These are phyloP conservation scores for Pilophorus perplexus DNA, from an alignment of 2,888 invertebrate genomes.

Conservation along the genomic window DNA sequence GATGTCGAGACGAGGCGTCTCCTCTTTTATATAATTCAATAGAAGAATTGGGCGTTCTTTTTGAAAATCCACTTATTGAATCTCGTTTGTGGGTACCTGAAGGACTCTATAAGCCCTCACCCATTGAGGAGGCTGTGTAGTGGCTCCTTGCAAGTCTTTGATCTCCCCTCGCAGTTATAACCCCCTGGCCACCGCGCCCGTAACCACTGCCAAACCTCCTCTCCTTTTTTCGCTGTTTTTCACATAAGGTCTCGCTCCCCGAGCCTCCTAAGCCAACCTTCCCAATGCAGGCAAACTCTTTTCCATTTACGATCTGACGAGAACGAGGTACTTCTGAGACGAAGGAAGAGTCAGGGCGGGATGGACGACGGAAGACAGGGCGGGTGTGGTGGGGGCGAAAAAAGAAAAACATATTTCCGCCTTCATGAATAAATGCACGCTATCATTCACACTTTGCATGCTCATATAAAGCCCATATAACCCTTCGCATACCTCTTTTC, in stretches of 20 bases:
- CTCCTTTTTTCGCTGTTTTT: no score
- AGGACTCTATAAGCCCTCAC: no score
- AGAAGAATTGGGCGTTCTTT: no score
- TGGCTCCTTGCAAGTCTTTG: neutral
- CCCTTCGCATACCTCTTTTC: no score
- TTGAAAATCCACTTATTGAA: neutral
- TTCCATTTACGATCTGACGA: conserved; percentile 8
- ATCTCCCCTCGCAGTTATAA: neutral
- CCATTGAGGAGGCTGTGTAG: neutral
- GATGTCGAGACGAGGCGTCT: no score
- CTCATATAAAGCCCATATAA: conserved; percentile 14
- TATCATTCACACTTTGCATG: conserved; percentile 16
- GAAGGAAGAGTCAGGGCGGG: neutral
- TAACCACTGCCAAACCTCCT: no score
- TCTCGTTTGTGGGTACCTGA: neutral
- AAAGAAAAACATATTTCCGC: neutral
- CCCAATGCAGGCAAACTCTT: neutral
- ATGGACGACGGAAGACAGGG: neutral
- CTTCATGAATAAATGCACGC: conserved; percentile 14
- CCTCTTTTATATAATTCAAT: no score
- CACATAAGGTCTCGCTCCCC: neutral
- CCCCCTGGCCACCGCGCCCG: no score
- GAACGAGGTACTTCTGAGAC: neutral
- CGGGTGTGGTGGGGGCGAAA: neutral
- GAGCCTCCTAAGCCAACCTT: neutral